Evolutionary conservation across 2,797 vertebrate species (phyloP).

Genomic region (Channa striata): DNA sequence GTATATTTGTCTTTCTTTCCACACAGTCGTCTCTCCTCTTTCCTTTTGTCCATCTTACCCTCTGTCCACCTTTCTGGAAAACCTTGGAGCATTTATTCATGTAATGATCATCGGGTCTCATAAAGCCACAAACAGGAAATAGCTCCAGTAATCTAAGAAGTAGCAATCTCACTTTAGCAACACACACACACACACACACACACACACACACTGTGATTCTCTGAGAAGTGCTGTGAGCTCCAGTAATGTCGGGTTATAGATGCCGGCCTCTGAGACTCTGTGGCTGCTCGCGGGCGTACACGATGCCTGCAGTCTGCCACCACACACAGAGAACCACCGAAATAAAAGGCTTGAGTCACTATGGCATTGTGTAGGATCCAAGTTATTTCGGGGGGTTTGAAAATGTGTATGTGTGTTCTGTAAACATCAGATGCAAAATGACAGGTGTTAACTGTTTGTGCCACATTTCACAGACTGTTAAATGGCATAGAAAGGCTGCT

Average conservation of each 20-base stretch:
- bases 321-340: constrained; percentile 49
- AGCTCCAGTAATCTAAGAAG: constrained; percentile 47
- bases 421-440: constrained; percentile 31
- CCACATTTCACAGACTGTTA: constrained; percentile 22
- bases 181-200: constrained; percentile 5
- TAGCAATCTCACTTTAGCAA: constrained; percentile 34
- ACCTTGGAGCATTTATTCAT: constrained; percentile 37
- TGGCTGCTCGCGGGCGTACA: constrained; percentile 30
- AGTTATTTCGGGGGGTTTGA: constrained; percentile 49
- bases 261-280: constrained; percentile 44
- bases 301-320: constrained; percentile 48
- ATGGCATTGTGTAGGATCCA: constrained; percentile 41
- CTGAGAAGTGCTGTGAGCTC: constrained; percentile 37
- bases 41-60: background rate
- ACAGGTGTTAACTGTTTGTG: constrained; percentile 40
- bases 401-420: constrained; percentile 25
- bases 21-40: background rate
- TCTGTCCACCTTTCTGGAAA: constrained; percentile 9
- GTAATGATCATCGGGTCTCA: constrained; percentile 47
- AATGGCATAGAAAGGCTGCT: constrained; percentile 14
- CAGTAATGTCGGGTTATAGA: constrained; percentile 62
- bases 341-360: constrained; percentile 63
- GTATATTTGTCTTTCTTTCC: constrained; percentile 9
- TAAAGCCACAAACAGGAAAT: constrained; percentile 70
- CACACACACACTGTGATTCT: constrained; percentile 18